phyloP scores from a whole-genome alignment of 2,113 vertebrate genomes.

The Spermophilus dauricus region DNA sequence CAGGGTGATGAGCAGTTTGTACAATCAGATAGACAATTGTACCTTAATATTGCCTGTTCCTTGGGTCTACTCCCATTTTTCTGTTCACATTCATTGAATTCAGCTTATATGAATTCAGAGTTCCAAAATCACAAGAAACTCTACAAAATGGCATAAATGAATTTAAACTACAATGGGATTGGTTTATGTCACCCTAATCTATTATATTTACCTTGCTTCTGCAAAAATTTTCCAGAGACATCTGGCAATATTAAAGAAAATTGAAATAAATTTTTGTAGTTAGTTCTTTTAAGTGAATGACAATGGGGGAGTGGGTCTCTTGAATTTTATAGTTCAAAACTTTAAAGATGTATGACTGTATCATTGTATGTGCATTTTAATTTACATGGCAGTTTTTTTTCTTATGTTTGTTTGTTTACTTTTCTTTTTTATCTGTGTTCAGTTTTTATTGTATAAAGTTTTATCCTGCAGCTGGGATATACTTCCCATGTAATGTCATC shows the following conservation, averaged over 20 bases:
- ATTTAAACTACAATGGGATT: not conserved
- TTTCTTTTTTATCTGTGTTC: not conserved
- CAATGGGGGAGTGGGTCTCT: not conserved
- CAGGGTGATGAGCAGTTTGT: not conserved
- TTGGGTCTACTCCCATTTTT: not conserved
- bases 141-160: not conserved
- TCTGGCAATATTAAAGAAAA: not conserved
- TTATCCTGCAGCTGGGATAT: not conserved
- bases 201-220: not conserved
- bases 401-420: not conserved
- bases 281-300: not conserved
- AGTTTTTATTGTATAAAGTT: not conserved
- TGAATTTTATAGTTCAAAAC: not conserved
- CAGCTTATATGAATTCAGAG: not conserved
- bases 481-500: not conserved
- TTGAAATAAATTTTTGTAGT: not conserved
- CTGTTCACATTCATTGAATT: not conserved
- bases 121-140: not conserved
- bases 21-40: not conserved
- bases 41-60: not conserved
- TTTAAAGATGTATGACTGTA: not conserved
- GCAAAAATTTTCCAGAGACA: not conserved
- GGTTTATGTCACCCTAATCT: not conserved
- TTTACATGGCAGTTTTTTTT: not conserved
- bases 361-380: not conserved